Evolutionary conservation across 2,113 vertebrate species (phyloP).

Genomic region (Tragelaphus buxtoni): DNA sequence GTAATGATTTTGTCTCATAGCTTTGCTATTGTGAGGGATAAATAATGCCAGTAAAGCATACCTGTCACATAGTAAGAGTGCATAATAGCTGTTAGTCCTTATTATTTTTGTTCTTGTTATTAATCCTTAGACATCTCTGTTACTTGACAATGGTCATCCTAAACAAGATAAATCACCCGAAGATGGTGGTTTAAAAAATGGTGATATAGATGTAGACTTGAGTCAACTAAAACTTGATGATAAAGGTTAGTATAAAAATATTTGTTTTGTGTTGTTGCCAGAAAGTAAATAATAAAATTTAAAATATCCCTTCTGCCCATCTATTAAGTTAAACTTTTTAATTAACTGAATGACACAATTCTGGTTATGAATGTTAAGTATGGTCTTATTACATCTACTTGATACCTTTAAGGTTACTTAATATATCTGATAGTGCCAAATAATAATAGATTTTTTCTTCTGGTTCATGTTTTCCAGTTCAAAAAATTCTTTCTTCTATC

Average conservation of each 20-base stretch:
- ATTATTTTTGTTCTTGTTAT: background rate
- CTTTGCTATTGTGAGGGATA: background rate
- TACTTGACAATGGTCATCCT: background rate
- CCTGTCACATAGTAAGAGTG: background rate
- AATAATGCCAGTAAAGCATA: background rate
- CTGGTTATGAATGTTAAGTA: background rate
- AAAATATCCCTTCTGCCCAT: background rate
- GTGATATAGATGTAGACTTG: background rate
- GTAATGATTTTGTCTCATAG: background rate
- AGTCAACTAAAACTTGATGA: constrained; percentile 31
- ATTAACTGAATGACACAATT: background rate
- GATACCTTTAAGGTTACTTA: too few species aligned
- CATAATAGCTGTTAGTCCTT: rapidly evolving
- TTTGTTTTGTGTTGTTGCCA: background rate
- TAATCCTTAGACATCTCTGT: background rate
- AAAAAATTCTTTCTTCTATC: too few species aligned
- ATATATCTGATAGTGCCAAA: too few species aligned
- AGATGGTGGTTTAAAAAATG: background rate
- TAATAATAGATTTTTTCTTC: too few species aligned
- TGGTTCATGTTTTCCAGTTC: too few species aligned
- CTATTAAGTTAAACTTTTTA: background rate
- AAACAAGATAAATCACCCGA: background rate
- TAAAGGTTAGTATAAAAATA: constrained; percentile 47
- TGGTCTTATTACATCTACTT: background rate
- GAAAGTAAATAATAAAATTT: background rate